Conservation (phyloP, 2,888 invertebrate genomes). For the Coleophora deauratella region DNA sequence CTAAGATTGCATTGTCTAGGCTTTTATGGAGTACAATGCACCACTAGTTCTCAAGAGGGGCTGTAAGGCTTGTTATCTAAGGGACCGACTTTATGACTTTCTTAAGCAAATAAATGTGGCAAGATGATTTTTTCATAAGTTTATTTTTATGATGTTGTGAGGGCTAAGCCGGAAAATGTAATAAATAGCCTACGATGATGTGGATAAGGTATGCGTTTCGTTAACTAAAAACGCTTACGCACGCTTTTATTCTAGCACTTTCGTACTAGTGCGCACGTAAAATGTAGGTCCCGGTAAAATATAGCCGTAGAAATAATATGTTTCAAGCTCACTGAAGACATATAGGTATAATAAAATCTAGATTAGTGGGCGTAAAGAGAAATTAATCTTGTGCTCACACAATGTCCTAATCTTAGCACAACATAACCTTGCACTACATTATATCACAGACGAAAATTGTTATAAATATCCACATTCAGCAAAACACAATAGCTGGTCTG, state of each 20-base stretch:
- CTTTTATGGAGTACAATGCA: conserved; percentile 32
- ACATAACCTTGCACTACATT: too few species aligned
- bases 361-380: too few species aligned
- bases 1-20: conserved; percentile 48
- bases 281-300: too few species aligned
- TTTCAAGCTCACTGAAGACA: too few species aligned
- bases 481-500: too few species aligned
- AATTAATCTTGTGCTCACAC: neutral
- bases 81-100: conserved; percentile 6
- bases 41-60: conserved; percentile 28
- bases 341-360: too few species aligned
- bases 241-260: too few species aligned
- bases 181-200: neutral
- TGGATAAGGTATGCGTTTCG: neutral
- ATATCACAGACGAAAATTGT: too few species aligned
- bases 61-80: conserved; percentile 29
- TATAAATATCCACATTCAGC: too few species aligned
- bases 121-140: conserved; percentile 19
- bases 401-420: neutral
- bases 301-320: too few species aligned
- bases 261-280: too few species aligned
- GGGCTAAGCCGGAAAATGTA: neutral
- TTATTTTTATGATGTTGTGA: neutral
- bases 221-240: neutral
- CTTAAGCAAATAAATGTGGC: conserved; percentile 16